These are phyloP conservation scores for Macrotus californicus DNA, from an alignment of 2,113 vertebrate genomes.

Conservation along the genomic window DNA sequence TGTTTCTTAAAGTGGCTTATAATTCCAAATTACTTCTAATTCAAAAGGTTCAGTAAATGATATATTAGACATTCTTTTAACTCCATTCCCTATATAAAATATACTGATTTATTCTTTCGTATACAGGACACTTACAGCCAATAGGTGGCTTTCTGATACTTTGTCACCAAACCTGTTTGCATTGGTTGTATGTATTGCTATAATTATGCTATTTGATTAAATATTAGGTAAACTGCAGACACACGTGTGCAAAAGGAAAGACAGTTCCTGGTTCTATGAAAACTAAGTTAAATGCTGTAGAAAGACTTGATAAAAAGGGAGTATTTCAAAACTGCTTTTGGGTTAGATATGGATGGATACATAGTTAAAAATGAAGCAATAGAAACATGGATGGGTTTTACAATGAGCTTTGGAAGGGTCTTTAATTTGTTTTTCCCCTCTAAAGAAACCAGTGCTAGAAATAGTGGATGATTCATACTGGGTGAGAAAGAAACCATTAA, in stretches of 20 bases:
- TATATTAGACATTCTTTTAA: not conserved
- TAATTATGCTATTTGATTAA: conserved; percentile 20
- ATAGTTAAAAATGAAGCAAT: conserved; percentile 22
- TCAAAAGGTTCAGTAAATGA: not conserved
- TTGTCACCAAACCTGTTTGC: not conserved
- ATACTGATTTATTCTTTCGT: not conserved
- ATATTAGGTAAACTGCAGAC: conserved; percentile 5
- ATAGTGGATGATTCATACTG: not conserved
- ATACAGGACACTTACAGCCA: not conserved
- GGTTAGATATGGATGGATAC: not conserved
- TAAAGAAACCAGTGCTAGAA: not conserved
- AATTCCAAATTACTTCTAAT: not conserved
- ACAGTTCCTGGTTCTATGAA: not conserved
- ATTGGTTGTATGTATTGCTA: conserved; percentile 25
- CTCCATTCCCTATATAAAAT: not conserved
- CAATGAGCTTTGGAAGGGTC: not conserved
- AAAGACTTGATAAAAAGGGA: not conserved
- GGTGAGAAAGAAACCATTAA: not conserved
- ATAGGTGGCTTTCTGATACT: not conserved
- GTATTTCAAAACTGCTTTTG: conserved; percentile 34
- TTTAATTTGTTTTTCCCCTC: not conserved
- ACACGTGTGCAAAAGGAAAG: not conserved
- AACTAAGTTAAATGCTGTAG: conserved; percentile 5
- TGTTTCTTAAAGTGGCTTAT: conserved; percentile 21
- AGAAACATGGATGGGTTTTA: not conserved